Percentiles rank a stretch among this genome's conserved stretches.
Conservation (phyloP, 2,797 vertebrate genomes). For the Scleropages formosus region DNA sequence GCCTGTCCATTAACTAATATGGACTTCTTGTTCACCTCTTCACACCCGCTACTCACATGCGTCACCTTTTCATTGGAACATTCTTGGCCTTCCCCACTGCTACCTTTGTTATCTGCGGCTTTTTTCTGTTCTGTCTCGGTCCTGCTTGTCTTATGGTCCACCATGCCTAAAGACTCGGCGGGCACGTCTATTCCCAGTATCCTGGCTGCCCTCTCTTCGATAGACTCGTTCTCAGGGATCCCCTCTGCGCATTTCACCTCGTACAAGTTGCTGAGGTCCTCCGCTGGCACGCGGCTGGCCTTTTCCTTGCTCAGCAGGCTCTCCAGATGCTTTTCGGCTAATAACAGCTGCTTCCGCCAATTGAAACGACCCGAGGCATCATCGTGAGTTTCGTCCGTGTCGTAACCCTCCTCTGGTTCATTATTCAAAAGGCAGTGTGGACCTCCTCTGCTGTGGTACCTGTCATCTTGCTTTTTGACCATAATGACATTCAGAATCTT, state of each 20-base stretch:
- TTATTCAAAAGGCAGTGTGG: constrained; percentile 35
- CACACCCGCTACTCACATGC: constrained; percentile 53
- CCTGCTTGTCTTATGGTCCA: constrained; percentile 37
- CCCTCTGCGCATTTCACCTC: constrained; percentile 72
- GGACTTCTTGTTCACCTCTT: constrained; percentile 52
- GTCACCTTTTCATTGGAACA: constrained; percentile 42
- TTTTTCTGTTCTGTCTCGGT: constrained; percentile 25
- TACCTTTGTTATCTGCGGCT: constrained; percentile 33
- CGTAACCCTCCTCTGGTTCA: constrained; percentile 44
- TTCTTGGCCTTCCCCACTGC: not conserved
- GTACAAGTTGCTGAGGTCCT: constrained; percentile 74
- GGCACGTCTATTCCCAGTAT: constrained; percentile 91
- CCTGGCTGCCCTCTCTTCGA: constrained; percentile 86
- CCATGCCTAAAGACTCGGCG: constrained; percentile 79
- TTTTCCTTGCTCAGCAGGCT: constrained; percentile 68
- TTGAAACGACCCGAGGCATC: constrained; percentile 51
- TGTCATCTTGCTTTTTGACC: constrained; percentile 50
- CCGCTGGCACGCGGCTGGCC: constrained; percentile 57
- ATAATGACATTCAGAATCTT: constrained; percentile 46
- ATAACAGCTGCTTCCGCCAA: constrained; percentile 64
- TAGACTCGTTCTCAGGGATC: constrained; percentile 84
- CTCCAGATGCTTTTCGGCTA: constrained; percentile 70
- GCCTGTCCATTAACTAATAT: constrained; percentile 35
- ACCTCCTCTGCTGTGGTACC: constrained; percentile 41
- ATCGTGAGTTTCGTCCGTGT: constrained; percentile 34